Base-by-base conservation (phyloP, 2,113 vertebrate species). In the Gavia stellata region DNA sequence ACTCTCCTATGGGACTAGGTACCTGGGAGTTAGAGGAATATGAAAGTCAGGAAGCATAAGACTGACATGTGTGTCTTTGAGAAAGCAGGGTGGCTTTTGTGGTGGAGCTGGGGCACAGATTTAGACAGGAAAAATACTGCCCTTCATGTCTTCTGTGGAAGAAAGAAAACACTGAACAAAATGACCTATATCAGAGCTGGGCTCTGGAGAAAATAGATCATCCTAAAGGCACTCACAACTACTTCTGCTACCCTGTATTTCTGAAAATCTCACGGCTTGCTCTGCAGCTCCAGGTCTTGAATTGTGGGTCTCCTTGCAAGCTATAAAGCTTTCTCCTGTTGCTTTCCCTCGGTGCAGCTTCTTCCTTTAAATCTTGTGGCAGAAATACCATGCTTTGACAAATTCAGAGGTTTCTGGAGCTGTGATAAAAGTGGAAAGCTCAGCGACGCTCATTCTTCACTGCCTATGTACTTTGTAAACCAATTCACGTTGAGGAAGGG, bases 321-420 rank as follows among this genome's bases (percentile, higher is more conserved):
- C 81, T 91, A 16, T 81, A 72, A 91, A 94, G 87, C 74, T 85
- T 70, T 82, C 17, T 90, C 61, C 68, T 67, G 15, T 88, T 89
- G 38, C 71, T 84, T 91, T 72, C 68, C 65, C 80, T 78, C 77
- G 17, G 40, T 61, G 56, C 86, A 86, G 59, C 55, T 73, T 94
- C 75, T 86, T 94, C 38, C 72, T 90, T 93, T 88, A 95, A 94
- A 90, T 94, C 90, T 92, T 78, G 33, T 50, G 42, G 81, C 88
- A 94, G 80, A 94, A 78, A 92, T 88, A 83, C 56, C 36, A 17
- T 33, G 33, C 77, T 94, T 95, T 94, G 91, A 86, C 52, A 93
- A 91, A 92, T 75, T 50, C 73, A 25, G 90, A 73, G 74, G 19
- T 86, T 96, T 92, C 70, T 82, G 40, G 82, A 82, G 77, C 88